Evolutionary conservation across 1,140 invertebrate genomes (phyloP).

Genomic region (Achatina immaculata): DNA sequence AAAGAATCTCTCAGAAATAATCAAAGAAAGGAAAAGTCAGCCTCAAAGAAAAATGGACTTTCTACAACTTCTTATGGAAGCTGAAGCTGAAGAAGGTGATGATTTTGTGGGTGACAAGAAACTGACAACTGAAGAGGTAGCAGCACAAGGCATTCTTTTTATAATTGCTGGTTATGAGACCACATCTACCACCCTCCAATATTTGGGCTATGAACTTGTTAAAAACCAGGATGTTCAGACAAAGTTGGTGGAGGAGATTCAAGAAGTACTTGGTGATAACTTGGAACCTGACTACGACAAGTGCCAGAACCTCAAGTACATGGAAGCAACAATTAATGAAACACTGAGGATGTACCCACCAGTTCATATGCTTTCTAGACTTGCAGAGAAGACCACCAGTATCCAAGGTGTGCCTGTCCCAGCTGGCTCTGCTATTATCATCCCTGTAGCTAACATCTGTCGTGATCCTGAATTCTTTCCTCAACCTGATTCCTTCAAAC

Average conservation of each 20-base stretch:
- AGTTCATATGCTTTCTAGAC: constrained; percentile 8
- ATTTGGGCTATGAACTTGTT: constrained; percentile 75
- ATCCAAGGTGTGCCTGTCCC: constrained; percentile 3
- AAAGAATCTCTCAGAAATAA: not conserved
- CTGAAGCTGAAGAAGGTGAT: not conserved
- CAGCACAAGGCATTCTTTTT: constrained; percentile 78
- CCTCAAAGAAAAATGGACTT: not conserved
- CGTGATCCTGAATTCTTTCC: constrained; percentile 46
- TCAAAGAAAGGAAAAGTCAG: not conserved
- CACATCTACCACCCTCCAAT: constrained; percentile 74
- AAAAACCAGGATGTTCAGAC: constrained; percentile 62
- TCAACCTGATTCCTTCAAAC: constrained; percentile 47
- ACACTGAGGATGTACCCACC: constrained; percentile 49
- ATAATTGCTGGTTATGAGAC: constrained; percentile 80
- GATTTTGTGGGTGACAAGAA: constrained; percentile 14
- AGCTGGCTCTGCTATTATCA: constrained; percentile 13
- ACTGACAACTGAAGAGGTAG: constrained; percentile 74
- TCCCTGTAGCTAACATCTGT: constrained; percentile 40
- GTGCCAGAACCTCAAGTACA: constrained; percentile 37
- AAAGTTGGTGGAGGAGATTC: constrained; percentile 42
- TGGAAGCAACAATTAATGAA: constrained; percentile 46
- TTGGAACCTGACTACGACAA: constrained; percentile 46
- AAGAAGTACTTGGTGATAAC: constrained; percentile 25
- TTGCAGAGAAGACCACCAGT: not conserved
- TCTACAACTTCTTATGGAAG: constrained; percentile 16